Base-by-base conservation (phyloP, 2,888 invertebrate species). In the Pyrochroa serraticornis region DNA sequence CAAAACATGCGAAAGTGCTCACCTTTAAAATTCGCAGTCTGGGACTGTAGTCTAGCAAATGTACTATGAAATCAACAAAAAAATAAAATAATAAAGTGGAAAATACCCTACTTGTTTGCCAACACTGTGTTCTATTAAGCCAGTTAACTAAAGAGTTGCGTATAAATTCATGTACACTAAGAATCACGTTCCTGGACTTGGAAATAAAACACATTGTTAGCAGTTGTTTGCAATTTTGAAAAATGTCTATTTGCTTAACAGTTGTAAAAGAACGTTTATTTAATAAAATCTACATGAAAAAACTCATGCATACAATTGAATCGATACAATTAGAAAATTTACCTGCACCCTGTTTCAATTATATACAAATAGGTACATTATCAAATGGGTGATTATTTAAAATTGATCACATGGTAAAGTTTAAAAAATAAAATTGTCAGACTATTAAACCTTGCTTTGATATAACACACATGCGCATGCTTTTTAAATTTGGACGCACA, bases 31-130 rank as follows among this genome's bases (percentile, higher is more conserved):
- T 67, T 71, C 63, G 74, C 66, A 72, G 74, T 71, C 72, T 72
- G 65, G 71, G 70, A 66, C 69, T 68, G 73, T 64, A 64, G 71
- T 70, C 73, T 75, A 76, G 75, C 75, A 76, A 75, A 72, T 74
- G 72, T 73, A 75, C 76, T 76, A 77, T 69, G 75, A 75, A 75
- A 75, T 73, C 72, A 77, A 75, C 70, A 75, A 73, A 73, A 71
- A 69, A 74, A 70, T 67, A 64, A 54, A 59, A 59, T 44, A 59
- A 55, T 57, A 70, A 65, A 66, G 61, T 62, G 62, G 62, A 65
- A 68, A 63, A 56, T 49, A 53, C 59, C 55, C 60, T 58, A 59
- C 62, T 62, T 54, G 48, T 56, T 35, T 14, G 49, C 30, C 45
- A 64, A 63, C 62, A 62, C 22, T 61, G 64, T 64, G 63, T 64